phyloP scores from a whole-genome alignment of 2,113 vertebrate genomes.

The Ceyx margarethae region DNA sequence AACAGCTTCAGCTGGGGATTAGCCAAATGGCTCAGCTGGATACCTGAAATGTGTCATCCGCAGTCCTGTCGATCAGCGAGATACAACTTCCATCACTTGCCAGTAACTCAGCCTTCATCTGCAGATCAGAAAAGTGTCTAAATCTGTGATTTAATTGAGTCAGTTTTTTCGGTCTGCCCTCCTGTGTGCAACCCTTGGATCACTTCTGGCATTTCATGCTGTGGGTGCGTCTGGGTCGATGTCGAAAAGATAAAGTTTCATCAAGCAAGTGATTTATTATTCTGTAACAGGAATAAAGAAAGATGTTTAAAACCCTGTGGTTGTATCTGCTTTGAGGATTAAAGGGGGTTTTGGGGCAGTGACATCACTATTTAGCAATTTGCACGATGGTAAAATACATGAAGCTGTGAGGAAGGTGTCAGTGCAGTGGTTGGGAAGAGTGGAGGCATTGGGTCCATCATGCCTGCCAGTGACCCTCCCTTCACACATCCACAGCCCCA shows the following conservation, averaged over 20 bases:
- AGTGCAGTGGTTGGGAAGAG: fast-evolving
- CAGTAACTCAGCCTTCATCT: slow-evolving; percentile 16
- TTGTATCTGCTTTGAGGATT: background rate
- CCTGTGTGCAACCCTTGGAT: background rate
- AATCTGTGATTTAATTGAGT: background rate
- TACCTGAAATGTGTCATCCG: background rate
- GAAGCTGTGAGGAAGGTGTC: background rate
- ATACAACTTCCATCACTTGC: background rate
- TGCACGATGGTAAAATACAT: background rate
- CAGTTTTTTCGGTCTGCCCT: background rate
- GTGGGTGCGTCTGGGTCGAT: fast-evolving
- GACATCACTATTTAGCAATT: background rate
- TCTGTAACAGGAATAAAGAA: background rate
- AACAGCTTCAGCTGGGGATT: background rate
- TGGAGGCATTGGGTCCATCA: background rate
- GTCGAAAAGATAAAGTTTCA: background rate
- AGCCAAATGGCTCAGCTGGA: background rate
- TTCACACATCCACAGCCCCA: background rate
- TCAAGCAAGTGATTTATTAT: background rate
- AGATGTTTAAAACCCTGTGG: slow-evolving; percentile 12
- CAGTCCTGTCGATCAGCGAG: background rate
- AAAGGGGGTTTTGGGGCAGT: background rate
- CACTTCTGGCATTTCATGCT: background rate
- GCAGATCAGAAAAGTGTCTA: background rate
- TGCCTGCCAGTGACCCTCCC: background rate